Conservation (phyloP, 2,888 invertebrate genomes). For the Lomographa bimaculata region DNA sequence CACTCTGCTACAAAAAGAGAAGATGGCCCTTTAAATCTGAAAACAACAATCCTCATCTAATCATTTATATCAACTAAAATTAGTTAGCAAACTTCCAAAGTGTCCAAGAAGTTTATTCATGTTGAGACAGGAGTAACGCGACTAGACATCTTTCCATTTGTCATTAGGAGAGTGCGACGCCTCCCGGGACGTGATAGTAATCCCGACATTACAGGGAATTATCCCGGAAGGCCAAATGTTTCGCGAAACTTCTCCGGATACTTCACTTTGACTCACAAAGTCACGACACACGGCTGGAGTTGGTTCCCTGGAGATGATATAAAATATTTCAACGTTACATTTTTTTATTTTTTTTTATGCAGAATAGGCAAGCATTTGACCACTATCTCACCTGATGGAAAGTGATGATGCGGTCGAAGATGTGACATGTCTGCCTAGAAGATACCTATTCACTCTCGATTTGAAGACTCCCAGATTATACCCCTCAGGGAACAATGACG, state of each 20-base stretch:
- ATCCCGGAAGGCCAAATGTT: constrained; percentile 51
- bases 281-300: constrained; percentile 20
- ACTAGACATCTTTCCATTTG: constrained; percentile 55
- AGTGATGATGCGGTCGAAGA: too few relatives aligned
- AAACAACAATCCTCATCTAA: too few relatives aligned
- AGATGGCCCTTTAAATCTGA: too few relatives aligned
- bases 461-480: too few relatives aligned
- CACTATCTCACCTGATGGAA: too few relatives aligned
- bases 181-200: constrained; percentile 49
- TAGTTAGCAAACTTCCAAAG: constrained; percentile 39
- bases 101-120: constrained; percentile 44
- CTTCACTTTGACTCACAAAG: constrained; percentile 36
- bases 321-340: constrained; percentile 42
- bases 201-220: constrained; percentile 64
- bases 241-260: constrained; percentile 47
- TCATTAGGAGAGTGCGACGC: constrained; percentile 50
- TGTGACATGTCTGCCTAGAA: too few relatives aligned
- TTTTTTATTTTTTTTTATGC: too few relatives aligned
- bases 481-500: too few relatives aligned
- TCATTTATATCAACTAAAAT: constrained; percentile 6
- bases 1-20: too few relatives aligned
- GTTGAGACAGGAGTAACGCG: constrained; percentile 45
- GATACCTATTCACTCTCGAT: too few relatives aligned
- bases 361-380: too few relatives aligned
- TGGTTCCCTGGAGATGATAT: constrained; percentile 40